phyloP scores from a whole-genome alignment of 2,888 invertebrate genomes.

The Plagodis pulveraria region DNA sequence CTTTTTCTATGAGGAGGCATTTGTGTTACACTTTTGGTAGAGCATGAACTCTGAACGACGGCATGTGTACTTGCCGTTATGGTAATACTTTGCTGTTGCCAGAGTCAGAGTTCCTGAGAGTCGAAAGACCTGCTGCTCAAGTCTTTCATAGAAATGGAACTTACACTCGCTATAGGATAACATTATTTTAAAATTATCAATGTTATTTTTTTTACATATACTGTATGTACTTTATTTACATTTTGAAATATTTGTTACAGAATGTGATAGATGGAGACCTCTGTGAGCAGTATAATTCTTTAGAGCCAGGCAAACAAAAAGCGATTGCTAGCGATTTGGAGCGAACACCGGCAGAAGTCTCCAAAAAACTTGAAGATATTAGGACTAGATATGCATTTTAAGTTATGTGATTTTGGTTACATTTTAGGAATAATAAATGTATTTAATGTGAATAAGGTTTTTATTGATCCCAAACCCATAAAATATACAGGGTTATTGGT shows the following conservation, averaged over 20 bases:
- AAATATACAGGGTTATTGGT: too few relatives aligned
- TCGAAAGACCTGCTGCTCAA: conserved; percentile 56
- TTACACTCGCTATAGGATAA: conserved; percentile 50
- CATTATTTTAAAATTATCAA: not conserved
- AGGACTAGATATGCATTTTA: conserved; percentile 99
- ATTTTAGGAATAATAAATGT: conserved; percentile 27
- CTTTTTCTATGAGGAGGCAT: conserved; percentile 40
- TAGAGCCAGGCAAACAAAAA: conserved; percentile 97
- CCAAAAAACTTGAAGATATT: conserved; percentile 99
- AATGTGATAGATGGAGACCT: conserved; percentile 99
- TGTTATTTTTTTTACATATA: too few relatives aligned
- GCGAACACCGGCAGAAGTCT: conserved; percentile 97
- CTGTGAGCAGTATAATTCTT: conserved; percentile 99
- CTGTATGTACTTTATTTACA: not conserved
- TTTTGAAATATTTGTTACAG: conserved; percentile 80
- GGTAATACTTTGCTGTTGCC: conserved; percentile 55
- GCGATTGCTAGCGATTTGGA: conserved; percentile 97
- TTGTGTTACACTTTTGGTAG: conserved; percentile 81
- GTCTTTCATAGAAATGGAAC: conserved; percentile 74
- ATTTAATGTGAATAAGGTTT: conserved; percentile 9
- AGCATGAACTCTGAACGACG: conserved; percentile 52
- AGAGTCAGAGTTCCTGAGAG: conserved; percentile 71
- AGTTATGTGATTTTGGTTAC: conserved; percentile 48
- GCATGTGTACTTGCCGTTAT: conserved; percentile 60
- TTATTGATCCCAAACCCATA: too few relatives aligned